These are phyloP conservation scores for Phylloscopus trochilus DNA, from an alignment of 2,113 vertebrate species.

Conservation along the genomic window DNA sequence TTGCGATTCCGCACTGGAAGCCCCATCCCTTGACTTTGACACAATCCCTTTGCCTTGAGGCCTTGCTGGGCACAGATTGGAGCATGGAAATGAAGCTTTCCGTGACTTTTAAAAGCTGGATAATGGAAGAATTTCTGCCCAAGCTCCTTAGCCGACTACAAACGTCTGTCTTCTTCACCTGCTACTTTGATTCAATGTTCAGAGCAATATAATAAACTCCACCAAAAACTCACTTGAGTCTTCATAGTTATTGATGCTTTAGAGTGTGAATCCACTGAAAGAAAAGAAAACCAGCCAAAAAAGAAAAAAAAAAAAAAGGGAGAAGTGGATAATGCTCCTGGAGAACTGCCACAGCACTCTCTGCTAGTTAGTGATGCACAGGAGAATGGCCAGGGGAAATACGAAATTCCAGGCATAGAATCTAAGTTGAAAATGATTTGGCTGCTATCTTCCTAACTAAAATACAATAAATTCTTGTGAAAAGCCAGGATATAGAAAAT, in stretches of 20 bases:
- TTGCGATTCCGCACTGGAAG: accelerated
- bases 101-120: neutral
- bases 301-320: no score
- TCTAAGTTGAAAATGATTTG: neutral
- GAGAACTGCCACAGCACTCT: neutral
- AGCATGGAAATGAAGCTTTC: neutral
- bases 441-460: neutral
- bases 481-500: neutral
- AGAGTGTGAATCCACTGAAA: neutral
- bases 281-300: neutral
- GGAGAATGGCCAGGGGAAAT: neutral
- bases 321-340: neutral
- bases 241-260: neutral
- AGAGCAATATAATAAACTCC: neutral
- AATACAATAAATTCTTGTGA: neutral
- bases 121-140: neutral
- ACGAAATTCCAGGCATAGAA: neutral
- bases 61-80: neutral
- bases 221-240: neutral
- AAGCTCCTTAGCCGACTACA: neutral
- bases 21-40: neutral
- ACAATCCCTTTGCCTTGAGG: neutral
- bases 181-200: neutral
- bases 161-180: neutral
- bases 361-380: neutral